Conservation (phyloP, 2,113 vertebrate genomes). For the Isichthys henryi region DNA sequence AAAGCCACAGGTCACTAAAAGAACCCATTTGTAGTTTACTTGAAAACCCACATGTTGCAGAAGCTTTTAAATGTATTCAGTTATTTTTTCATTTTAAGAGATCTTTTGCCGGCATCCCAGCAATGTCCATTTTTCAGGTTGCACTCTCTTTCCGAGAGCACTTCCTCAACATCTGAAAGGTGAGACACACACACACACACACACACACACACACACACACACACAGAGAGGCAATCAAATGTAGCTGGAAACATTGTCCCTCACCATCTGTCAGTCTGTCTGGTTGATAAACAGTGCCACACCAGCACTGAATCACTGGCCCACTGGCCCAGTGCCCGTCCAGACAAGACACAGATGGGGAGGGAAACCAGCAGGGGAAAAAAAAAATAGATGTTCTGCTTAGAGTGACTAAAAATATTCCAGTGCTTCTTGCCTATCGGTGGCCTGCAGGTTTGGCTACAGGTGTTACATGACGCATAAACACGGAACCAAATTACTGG, state of each 20-base stretch:
- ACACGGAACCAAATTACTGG: background rate
- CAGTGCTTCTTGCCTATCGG: background rate
- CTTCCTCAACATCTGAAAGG: background rate
- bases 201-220: background rate
- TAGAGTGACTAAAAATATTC: background rate
- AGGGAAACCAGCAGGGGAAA: background rate
- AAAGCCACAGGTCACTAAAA: background rate
- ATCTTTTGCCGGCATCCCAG: background rate
- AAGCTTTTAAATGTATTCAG: background rate
- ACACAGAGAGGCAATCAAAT: background rate
- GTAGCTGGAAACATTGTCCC: background rate
- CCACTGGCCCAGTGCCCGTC: background rate
- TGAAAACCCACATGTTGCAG: background rate
- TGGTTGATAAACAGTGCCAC: background rate
- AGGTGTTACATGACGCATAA: background rate
- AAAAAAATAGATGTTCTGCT: background rate
- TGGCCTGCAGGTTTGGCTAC: too few species aligned
- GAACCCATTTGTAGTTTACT: background rate
- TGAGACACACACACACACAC: background rate
- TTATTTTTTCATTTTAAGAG: background rate
- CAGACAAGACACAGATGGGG: background rate
- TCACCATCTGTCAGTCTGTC: slow-evolving; percentile 18
- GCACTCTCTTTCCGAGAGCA: background rate
- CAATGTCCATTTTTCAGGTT: background rate
- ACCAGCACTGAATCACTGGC: background rate